Conservation (phyloP, 2,888 invertebrate species). For the Endotricha flammealis region DNA sequence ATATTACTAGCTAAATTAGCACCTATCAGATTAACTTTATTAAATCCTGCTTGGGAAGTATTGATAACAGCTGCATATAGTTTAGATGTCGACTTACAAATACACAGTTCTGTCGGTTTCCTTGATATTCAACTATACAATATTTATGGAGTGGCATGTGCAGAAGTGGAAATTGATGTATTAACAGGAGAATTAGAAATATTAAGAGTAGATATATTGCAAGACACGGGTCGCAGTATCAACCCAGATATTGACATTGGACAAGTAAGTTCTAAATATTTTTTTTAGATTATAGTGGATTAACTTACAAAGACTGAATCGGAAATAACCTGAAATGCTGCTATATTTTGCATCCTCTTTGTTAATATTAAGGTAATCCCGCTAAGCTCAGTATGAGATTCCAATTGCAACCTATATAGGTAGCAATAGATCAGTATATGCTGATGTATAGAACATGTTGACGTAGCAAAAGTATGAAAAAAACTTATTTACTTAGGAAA, state of each 20-base stretch:
- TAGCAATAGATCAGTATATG: too few relatives aligned
- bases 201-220: constrained; percentile 81
- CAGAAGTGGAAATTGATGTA: constrained; percentile 85
- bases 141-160: constrained; percentile 78
- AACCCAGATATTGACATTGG: constrained; percentile 85
- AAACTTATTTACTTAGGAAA: too few relatives aligned
- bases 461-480: too few relatives aligned
- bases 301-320: too few relatives aligned
- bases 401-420: neutral
- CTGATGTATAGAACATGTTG: too few relatives aligned
- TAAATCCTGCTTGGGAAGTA: constrained; percentile 68
- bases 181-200: constrained; percentile 86
- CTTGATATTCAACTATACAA: constrained; percentile 61
- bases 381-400: too few relatives aligned
- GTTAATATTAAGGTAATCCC: too few relatives aligned
- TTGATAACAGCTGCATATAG: constrained; percentile 67
- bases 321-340: neutral
- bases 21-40: constrained; percentile 18
- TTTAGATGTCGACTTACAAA: constrained; percentile 51
- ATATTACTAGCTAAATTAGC: constrained; percentile 24
- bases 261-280: constrained; percentile 57
- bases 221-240: constrained; percentile 83
- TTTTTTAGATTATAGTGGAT: neutral
- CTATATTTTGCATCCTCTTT: too few relatives aligned
- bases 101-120: constrained; percentile 38